phyloP scores from a whole-genome alignment of 2,797 vertebrate species.

The Anas flavirostris region DNA sequence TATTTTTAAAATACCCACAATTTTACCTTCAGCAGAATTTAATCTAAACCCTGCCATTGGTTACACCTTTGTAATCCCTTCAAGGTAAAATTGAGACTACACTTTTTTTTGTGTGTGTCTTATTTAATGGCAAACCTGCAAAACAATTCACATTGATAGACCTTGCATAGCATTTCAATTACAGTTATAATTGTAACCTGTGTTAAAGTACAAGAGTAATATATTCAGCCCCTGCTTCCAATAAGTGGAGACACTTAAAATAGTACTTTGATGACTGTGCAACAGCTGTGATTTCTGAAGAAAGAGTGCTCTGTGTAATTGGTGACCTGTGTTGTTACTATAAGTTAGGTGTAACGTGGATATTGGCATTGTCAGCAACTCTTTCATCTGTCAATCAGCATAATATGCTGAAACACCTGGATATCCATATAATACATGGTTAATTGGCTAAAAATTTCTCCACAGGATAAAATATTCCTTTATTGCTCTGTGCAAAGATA shows the following conservation, averaged over 20 bases:
- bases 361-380: background rate
- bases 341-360: background rate
- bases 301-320: background rate
- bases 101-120: background rate
- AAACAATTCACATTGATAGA: background rate
- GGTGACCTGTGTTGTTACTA: background rate
- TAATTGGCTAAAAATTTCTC: conserved; percentile 31
- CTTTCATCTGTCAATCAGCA: conserved; percentile 2
- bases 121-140: background rate
- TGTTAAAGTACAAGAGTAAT: background rate
- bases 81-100: background rate
- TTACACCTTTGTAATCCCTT: background rate
- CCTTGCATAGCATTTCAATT: background rate
- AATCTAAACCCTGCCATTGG: background rate
- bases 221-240: background rate
- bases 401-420: conserved; percentile 24
- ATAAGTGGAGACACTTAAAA: background rate
- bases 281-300: conserved; percentile 12
- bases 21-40: background rate
- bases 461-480: background rate
- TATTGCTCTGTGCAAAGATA: background rate
- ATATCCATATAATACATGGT: background rate
- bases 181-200: background rate
- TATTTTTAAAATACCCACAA: background rate
- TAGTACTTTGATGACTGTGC: background rate